These are phyloP conservation scores for Babylonia areolata DNA, from an alignment of 1,140 invertebrate species.

Conservation along the genomic window DNA sequence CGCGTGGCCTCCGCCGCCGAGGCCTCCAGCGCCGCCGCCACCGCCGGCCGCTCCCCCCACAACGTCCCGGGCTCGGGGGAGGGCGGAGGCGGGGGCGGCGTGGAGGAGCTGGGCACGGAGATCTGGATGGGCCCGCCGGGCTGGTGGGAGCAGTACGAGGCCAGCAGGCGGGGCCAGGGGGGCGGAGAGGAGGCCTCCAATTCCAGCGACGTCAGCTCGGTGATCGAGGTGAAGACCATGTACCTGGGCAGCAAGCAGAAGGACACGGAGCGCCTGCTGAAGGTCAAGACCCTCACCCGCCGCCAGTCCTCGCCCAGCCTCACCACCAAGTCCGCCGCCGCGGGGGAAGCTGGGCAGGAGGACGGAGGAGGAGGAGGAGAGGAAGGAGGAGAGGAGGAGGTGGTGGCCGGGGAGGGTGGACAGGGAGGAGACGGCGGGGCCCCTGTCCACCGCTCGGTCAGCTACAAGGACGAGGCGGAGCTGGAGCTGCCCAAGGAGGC, in stretches of 20 bases:
- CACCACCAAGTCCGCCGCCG: constrained; percentile 61
- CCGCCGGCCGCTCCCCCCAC: constrained; percentile 53
- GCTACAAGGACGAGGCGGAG: constrained; percentile 63
- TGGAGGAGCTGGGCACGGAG: constrained; percentile 55
- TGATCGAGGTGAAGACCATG: constrained; percentile 59
- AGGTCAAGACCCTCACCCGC: constrained; percentile 57
- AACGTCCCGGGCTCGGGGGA: background rate
- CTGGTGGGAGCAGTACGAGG: constrained; percentile 67
- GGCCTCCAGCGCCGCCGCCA: constrained; percentile 63
- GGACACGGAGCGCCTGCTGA: constrained; percentile 52
- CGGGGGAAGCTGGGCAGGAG: constrained; percentile 54
- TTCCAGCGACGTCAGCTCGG: constrained; percentile 47
- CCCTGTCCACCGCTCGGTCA: constrained; percentile 59
- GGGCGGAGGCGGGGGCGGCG: constrained; percentile 44
- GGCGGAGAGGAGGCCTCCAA: constrained; percentile 33
- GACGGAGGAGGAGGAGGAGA: constrained; percentile 50
- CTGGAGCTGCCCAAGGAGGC: constrained; percentile 43
- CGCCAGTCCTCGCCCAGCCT: constrained; percentile 69
- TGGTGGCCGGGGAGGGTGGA: no score
- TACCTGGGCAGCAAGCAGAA: constrained; percentile 47
- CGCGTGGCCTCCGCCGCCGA: constrained; percentile 61
- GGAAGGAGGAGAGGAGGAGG: constrained; percentile 45
- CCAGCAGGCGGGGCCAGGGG: constrained; percentile 43
- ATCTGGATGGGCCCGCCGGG: constrained; percentile 72
- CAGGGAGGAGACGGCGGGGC: constrained; percentile 39